Evolutionary conservation across 1,140 invertebrate genomes (phyloP).

Genomic region (Lepidurus couesii): DNA sequence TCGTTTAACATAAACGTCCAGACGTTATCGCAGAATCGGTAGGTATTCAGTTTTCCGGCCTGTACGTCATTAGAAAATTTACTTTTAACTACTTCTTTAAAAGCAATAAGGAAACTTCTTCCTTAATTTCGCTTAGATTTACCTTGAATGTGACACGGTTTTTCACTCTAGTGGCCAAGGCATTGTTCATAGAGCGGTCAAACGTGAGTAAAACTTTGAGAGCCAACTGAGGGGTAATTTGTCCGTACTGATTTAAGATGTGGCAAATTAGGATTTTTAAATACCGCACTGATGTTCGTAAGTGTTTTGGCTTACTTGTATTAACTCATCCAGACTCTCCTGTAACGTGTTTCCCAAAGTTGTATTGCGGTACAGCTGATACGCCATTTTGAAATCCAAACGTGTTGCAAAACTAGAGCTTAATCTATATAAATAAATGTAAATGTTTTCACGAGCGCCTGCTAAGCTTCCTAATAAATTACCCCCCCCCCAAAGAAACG

Average conservation of each 20-base stretch:
- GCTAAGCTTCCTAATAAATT: no score
- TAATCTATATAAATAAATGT: no score
- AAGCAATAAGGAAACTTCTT: not conserved
- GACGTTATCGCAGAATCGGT: conserved; percentile 99
- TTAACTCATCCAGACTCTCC: conserved; percentile 89
- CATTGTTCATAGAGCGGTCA: conserved; percentile 93
- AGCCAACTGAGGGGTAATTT: conserved; percentile 87
- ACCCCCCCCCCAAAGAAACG: no score
- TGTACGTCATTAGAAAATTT: conserved; percentile 43
- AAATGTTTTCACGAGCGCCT: no score
- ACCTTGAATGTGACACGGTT: conserved; percentile 88
- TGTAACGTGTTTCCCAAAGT: conserved; percentile 94
- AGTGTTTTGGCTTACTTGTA: conserved; percentile 50
- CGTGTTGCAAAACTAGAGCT: no score
- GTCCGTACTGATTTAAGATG: conserved; percentile 72
- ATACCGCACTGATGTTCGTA: not conserved
- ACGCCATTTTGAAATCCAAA: conserved; percentile 60
- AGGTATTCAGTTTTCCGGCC: conserved; percentile 95
- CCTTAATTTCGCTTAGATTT: conserved; percentile 29
- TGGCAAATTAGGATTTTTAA: conserved; percentile 4
- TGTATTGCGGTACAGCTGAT: conserved; percentile 96
- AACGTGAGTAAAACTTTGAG: conserved; percentile 91
- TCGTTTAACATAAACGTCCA: conserved; percentile 99
- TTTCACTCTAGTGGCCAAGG: conserved; percentile 85
- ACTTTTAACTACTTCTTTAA: not conserved